A percentile compares a stretch with the other conserved stretches of the same genome.
Conservation (phyloP, 2,113 vertebrate genomes). For the Boleophthalmus pectinirostris region DNA sequence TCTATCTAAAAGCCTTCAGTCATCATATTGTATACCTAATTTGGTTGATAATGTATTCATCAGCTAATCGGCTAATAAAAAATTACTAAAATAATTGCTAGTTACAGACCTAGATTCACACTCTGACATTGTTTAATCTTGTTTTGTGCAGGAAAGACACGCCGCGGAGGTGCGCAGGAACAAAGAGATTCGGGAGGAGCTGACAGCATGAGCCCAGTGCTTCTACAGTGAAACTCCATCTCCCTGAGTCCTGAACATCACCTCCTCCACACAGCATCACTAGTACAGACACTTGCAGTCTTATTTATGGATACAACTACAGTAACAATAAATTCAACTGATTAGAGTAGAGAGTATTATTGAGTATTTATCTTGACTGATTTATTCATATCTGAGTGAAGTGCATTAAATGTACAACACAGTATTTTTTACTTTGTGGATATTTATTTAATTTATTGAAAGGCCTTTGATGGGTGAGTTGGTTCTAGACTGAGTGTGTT, state of each 20-base stretch:
- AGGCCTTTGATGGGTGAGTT: slow-evolving; percentile 72
- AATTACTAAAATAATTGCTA: too few relatives aligned
- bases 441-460: slow-evolving; percentile 59
- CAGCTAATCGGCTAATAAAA: too few relatives aligned
- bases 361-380: slow-evolving; percentile 62
- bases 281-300: slow-evolving; percentile 63
- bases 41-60: too few relatives aligned
- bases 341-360: slow-evolving; percentile 59
- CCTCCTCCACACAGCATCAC: slow-evolving; percentile 57
- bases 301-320: slow-evolving; percentile 64
- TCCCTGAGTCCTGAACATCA: slow-evolving; percentile 51
- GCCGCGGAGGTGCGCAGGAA: slow-evolving; percentile 93
- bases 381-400: slow-evolving; percentile 56
- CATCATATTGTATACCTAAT: too few relatives aligned
- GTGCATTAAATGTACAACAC: slow-evolving; percentile 41
- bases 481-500: slow-evolving; percentile 61
- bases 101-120: background rate
- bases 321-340: slow-evolving; percentile 61
- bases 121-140: background rate
- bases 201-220: slow-evolving; percentile 70
- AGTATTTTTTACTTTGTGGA: slow-evolving; percentile 51
- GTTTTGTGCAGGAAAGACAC: slow-evolving; percentile 84
- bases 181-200: slow-evolving; percentile 93
- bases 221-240: slow-evolving; percentile 37
- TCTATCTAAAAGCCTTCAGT: too few relatives aligned